These are phyloP conservation scores for Lycia hirtaria DNA, from an alignment of 2,888 invertebrate species.

Conservation along the genomic window DNA sequence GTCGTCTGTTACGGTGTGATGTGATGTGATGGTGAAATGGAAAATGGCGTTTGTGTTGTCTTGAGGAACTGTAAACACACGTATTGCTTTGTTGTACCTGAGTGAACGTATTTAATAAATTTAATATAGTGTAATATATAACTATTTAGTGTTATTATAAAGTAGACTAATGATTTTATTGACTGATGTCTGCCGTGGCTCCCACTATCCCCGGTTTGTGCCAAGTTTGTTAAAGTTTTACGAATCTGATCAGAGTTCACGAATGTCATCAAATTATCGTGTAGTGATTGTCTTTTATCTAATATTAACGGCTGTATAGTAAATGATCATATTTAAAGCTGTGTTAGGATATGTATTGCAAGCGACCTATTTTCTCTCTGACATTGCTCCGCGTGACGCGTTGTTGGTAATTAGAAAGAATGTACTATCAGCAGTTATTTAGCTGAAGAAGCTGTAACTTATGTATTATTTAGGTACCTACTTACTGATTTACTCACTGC, in stretches of 20 bases:
- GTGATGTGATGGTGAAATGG: neutral
- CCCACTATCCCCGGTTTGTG: conserved; percentile 83
- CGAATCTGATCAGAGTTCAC: conserved; percentile 3
- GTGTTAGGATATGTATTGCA: conserved; percentile 24
- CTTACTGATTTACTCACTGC: neutral
- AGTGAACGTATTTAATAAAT: conserved; percentile 44
- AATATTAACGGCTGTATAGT: neutral
- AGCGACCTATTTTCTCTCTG: conserved; percentile 77
- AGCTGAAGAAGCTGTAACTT: conserved; percentile 29
- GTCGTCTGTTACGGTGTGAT: neutral
- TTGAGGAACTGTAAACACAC: conserved; percentile 75
- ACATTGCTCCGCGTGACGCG: conserved; percentile 81
- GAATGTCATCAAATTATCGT: conserved; percentile 3
- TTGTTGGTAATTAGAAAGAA: conserved; percentile 58
- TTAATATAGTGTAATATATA: conserved; percentile 46
- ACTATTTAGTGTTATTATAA: conserved; percentile 63
- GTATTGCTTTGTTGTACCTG: conserved; percentile 54
- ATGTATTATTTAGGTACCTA: neutral
- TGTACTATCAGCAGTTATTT: conserved; percentile 42
- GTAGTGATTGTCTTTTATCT: neutral
- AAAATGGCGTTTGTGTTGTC: conserved; percentile 82
- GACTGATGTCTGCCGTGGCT: conserved; percentile 85
- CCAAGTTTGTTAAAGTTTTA: conserved; percentile 28
- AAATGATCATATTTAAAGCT: neutral
- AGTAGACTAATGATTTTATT: conserved; percentile 82